A percentile compares a stretch with the other conserved stretches of the same genome.
These are phyloP conservation scores for Hipposideros larvatus DNA, from an alignment of 2,797 vertebrate species.

Conservation along the genomic window DNA sequence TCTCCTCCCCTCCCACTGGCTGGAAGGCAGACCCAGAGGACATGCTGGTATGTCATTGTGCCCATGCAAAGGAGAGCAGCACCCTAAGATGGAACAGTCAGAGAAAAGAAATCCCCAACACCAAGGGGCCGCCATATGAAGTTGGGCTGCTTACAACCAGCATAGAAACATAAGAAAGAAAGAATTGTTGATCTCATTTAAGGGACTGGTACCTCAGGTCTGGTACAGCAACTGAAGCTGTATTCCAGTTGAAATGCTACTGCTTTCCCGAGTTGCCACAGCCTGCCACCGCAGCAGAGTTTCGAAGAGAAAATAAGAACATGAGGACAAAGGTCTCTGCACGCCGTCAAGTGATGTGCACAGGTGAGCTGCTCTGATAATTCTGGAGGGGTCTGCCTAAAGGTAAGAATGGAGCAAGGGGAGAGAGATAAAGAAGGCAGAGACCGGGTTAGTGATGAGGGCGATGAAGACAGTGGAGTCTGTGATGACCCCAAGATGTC, in stretches of 20 bases:
- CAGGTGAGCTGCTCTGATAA: accelerated
- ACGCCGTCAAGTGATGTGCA: accelerated
- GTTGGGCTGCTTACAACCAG: not conserved
- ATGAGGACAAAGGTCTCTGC: accelerated
- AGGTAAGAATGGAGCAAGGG: not conserved
- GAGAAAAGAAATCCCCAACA: not conserved
- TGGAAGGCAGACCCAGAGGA: not conserved
- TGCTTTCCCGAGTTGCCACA: not conserved
- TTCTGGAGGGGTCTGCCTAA: not conserved
- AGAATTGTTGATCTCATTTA: not conserved
- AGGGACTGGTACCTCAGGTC: not conserved
- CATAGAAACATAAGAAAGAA: not conserved
- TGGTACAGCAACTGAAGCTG: no score
- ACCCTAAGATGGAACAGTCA: no score
- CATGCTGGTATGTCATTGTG: no score
- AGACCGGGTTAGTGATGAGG: not conserved
- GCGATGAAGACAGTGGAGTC: not conserved
- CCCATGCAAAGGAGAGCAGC: not conserved
- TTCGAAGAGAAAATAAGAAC: not conserved
- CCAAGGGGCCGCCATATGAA: not conserved
- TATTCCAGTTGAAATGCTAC: not conserved
- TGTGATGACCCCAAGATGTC: not conserved
- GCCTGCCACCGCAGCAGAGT: not conserved
- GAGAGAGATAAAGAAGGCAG: not conserved
- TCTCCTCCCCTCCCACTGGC: not conserved